Evolutionary conservation across 2,113 vertebrate species (phyloP).

Genomic region (Rallus limicola): DNA sequence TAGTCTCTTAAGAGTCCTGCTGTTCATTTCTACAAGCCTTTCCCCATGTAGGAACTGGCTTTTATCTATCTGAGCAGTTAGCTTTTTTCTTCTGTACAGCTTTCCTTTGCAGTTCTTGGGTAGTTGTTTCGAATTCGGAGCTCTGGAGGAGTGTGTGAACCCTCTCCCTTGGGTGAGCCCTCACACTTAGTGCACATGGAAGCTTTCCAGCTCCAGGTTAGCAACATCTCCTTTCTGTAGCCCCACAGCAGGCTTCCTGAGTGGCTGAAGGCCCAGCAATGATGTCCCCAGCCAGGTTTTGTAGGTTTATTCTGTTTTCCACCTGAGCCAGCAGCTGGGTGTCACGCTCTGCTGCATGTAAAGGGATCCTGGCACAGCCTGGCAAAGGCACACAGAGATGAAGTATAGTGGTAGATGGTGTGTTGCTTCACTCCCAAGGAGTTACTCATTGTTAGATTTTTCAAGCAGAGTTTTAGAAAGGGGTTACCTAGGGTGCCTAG

Average conservation of each 20-base stretch:
- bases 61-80: background rate
- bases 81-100: background rate
- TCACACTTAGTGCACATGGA: accelerated
- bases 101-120: background rate
- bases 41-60: background rate
- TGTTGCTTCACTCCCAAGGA: background rate
- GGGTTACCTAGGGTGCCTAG: background rate
- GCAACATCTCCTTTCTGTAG: background rate
- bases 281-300: background rate
- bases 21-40: background rate
- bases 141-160: background rate
- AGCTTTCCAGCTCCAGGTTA: background rate
- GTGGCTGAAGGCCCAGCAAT: background rate
- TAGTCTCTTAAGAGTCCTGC: background rate
- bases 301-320: background rate
- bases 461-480: background rate
- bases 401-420: no score
- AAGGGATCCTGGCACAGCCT: background rate
- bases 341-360: background rate
- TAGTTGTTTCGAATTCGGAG: background rate
- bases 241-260: background rate
- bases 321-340: background rate
- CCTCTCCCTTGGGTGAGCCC: background rate
- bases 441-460: background rate
- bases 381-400: background rate